Base-by-base conservation (phyloP, 2,113 vertebrate species). In the Hydrochoerus hydrochaeris region DNA sequence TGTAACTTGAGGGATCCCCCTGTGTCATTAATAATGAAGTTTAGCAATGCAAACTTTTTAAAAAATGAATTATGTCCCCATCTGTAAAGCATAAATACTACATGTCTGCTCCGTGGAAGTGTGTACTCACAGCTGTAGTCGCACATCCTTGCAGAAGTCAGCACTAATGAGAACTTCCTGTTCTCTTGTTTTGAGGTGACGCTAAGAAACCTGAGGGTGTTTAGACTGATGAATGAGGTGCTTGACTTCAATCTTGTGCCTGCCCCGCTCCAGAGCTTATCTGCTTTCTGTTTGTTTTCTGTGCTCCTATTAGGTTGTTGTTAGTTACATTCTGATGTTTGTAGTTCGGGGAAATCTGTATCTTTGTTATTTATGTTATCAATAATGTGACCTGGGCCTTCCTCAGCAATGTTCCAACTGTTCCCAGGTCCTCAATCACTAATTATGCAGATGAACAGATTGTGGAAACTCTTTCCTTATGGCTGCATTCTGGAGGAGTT, bases 361-460 rank as follows among this genome's bases (percentile, higher is more conserved):
- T 98, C 97, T 98, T 98, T 98, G 89, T 97, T 98, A 98, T 98
- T 98, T 98, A 98, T 69, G 60, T 98, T 98, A 98, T 98, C 99
- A 98, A 96, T 98, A 97, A 97, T 98, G 97, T 98, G 98, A 98
- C 98, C 98, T 98, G 97, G 96, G 97, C 98, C 98, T 98, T 98
- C 97, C 97, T 98, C 91, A 98, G 98, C 98, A 98, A 97, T 97
- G 97, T 98, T 99, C 98, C 98, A 99, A 99, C 98, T 99, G 98
- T 99, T 99, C 98, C 98, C 97, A 96, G 98, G 98, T 98, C 98
- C 95, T 98, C 98, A 97, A 97, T 98, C 98, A 98, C 98, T 99
- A 98, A 99, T 99, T 99, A 99, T 99, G 98, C 98, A 98, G 98
- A 98, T 98, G 98, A 99, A 98, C 98, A 99, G 98, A 98, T 99